Conservation (phyloP, 2,797 vertebrate genomes). For the Spinibarbus caldwelli region DNA sequence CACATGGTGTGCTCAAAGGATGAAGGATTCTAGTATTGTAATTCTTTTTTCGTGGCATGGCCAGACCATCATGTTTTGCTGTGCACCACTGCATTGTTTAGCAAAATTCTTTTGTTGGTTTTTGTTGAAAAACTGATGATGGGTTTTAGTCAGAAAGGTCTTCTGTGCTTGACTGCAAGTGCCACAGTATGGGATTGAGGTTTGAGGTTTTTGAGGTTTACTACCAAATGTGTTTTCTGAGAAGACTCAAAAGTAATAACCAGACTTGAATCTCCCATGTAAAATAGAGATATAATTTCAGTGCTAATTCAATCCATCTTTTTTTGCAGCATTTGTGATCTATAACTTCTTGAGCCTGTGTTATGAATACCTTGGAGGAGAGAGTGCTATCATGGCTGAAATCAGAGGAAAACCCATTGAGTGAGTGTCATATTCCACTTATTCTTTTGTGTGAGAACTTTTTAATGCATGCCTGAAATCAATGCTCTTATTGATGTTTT, state of each 20-base stretch:
- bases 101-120: slow-evolving; percentile 2
- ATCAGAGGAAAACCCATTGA: slow-evolving; percentile 97
- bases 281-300: not conserved
- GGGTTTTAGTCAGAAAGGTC: slow-evolving; percentile 5
- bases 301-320: not conserved
- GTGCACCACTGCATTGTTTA: not conserved
- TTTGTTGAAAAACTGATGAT: slow-evolving; percentile 6
- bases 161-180: not conserved
- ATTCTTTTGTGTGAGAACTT: not conserved
- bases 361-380: slow-evolving; percentile 96
- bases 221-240: not conserved
- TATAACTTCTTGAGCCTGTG: slow-evolving; percentile 99
- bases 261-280: not conserved
- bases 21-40: not conserved
- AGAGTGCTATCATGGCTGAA: slow-evolving; percentile 97
- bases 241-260: not conserved
- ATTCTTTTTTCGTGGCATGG: not conserved
- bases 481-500: not conserved
- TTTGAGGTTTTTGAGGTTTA: too few relatives aligned
- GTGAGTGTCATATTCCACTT: slow-evolving; percentile 73
- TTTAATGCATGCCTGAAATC: not conserved
- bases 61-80: not conserved
- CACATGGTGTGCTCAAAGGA: not conserved
- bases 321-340: slow-evolving; percentile 95
- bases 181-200: not conserved